A percentile compares a stretch with the other conserved stretches of the same genome.
Conservation (phyloP, 2,113 vertebrate species). For the Sitta europaea region DNA sequence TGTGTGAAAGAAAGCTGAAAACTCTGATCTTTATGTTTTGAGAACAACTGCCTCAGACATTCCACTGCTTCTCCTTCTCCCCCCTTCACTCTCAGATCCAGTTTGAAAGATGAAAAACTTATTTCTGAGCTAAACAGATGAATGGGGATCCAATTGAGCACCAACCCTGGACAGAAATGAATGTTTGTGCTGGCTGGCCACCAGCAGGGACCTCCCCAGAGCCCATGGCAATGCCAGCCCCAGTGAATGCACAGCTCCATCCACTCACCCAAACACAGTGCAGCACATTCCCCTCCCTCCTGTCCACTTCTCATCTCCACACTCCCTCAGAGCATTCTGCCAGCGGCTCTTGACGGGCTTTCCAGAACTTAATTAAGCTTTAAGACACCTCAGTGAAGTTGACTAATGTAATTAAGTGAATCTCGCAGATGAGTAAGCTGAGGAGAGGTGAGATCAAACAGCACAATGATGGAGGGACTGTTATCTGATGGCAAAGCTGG, state of each 20-base stretch:
- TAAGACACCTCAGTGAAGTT: constrained; percentile 22
- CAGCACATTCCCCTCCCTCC: rapidly evolving
- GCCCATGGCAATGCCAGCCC: rapidly evolving
- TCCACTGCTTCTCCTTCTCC: too few relatives aligned
- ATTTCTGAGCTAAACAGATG: too few relatives aligned
- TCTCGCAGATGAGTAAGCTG: constrained; percentile 25
- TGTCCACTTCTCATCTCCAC: neutral
- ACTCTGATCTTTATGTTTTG: too few relatives aligned
- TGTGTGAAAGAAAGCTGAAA: too few relatives aligned
- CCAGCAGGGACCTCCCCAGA: neutral
- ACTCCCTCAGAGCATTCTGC: neutral
- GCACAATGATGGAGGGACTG: neutral
- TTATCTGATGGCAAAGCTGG: neutral
- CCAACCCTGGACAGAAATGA: too few relatives aligned
- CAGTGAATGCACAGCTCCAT: rapidly evolving
- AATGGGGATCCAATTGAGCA: too few relatives aligned
- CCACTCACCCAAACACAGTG: neutral
- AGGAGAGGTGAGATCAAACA: constrained; percentile 13
- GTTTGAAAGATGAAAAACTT: too few relatives aligned
- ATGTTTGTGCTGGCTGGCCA: neutral
- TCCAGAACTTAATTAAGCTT: constrained; percentile 49
- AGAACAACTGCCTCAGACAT: too few relatives aligned
- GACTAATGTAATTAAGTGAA: constrained; percentile 39
- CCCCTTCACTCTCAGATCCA: too few relatives aligned
- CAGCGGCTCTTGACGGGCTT: neutral